Conservation (phyloP, 2,797 vertebrate genomes). For the Sebastes flavidus region DNA sequence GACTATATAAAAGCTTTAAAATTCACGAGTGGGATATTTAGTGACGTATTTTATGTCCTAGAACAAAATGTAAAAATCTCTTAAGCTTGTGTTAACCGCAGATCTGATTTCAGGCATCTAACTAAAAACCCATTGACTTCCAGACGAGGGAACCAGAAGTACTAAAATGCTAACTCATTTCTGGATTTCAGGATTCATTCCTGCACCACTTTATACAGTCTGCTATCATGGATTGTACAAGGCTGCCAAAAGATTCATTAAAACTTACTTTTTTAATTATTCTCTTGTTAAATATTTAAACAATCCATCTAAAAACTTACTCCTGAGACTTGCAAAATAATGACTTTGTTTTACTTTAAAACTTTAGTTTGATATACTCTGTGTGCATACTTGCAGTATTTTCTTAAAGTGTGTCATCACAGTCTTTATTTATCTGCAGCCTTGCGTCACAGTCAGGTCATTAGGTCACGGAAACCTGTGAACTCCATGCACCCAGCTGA, state of each 20-base stretch:
- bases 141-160: too few relatives aligned
- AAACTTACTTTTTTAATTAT: neutral
- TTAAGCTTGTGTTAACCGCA: too few relatives aligned
- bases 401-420: neutral
- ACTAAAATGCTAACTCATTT: too few relatives aligned
- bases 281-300: neutral
- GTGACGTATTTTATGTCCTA: too few relatives aligned
- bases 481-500: neutral
- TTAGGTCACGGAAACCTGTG: neutral
- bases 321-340: too few relatives aligned
- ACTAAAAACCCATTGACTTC: too few relatives aligned
- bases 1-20: too few relatives aligned
- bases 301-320: neutral
- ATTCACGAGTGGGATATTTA: too few relatives aligned
- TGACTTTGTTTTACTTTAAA: neutral
- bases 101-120: too few relatives aligned
- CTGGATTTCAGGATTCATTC: too few relatives aligned
- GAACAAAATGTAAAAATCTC: too few relatives aligned
- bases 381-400: neutral
- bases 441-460: neutral
- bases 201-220: neutral
- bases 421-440: neutral
- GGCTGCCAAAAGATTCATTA: neutral
- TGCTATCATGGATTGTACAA: neutral
- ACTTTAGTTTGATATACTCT: too few relatives aligned